Base-by-base conservation (phyloP, 2,888 invertebrate species). In the Clistopyga incitator region DNA sequence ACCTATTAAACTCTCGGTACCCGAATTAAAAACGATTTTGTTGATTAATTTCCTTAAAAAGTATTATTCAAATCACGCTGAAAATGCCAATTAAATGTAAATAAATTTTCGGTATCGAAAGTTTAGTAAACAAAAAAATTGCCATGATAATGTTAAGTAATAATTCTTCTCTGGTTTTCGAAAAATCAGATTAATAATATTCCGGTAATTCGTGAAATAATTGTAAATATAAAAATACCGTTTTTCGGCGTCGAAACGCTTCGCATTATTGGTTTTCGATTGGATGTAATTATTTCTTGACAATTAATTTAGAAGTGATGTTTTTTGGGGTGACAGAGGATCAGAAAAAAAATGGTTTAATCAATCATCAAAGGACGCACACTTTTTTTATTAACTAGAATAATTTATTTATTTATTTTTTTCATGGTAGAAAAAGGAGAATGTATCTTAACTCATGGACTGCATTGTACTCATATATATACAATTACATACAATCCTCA, bases 361-460 rank as follows among this genome's bases (percentile, higher is more conserved):
- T 77, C 38, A 67, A 79, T 81, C 38, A 77, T 78, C 59, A 75
- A 84, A 78, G 56, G 77, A 87, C 84, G 82, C 86, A 87, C 81
- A 87, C 81, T 38, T 52, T 86, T 38, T 93, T 93, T 93, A 93
- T 93, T 93, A 93, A 93, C 93, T 93, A 93, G 93, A 93, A 93
- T 93, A 93, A 93, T 93, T 93, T 93, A 92, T 92, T 92, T 92
- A 91, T 92, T 92, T 92, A n/a, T 92, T 92, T 88, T 91, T 91
- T 91, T 92, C 91, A 92, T 92, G 90, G 92, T 93, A 93, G 92
- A 93, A 93, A 93, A 92, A 92, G 92, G 92, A 92, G 92, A 93
- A 92, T 93, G 92, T 92, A 92, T 92, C 91, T 92, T 92, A 92
- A 93, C 90, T 92, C 92, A 90, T 89, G 92, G 91, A 92, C 92